phyloP scores from a whole-genome alignment of 2,888 invertebrate genomes.

The Polyommatus icarus region DNA sequence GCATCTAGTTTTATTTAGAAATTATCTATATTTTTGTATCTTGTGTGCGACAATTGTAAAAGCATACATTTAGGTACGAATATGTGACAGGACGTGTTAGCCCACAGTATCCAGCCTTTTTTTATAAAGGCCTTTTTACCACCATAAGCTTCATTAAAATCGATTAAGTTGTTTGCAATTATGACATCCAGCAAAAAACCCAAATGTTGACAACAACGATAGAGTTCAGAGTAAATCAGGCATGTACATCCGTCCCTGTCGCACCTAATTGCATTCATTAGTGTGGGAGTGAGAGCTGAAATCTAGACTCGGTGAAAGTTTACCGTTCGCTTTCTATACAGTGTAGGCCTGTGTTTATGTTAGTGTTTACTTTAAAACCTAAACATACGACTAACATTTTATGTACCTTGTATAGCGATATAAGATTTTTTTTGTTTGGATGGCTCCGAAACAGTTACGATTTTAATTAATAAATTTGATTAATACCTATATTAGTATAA shows the following conservation, averaged over 20 bases:
- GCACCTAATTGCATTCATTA: constrained; percentile 14
- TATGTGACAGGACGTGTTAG: too few species aligned
- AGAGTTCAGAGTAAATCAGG: constrained; percentile 2
- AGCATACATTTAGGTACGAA: too few species aligned
- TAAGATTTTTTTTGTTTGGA: too few species aligned
- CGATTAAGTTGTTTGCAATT: background rate
- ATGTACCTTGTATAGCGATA: too few species aligned
- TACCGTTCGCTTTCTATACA: constrained; percentile 10
- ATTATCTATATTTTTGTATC: too few species aligned
- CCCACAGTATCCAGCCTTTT: too few species aligned
- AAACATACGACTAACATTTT: background rate
- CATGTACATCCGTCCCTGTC: background rate
- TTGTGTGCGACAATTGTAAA: too few species aligned
- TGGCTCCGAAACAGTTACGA: too few species aligned
- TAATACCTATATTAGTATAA: too few species aligned
- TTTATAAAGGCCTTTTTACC: too few species aligned
- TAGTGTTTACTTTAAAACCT: background rate
- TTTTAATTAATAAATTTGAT: too few species aligned
- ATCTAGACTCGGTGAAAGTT: constrained; percentile 24
- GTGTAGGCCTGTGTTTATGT: background rate
- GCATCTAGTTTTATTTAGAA: too few species aligned
- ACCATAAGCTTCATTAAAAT: background rate
- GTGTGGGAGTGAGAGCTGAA: constrained; percentile 20
- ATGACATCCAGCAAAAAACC: background rate
- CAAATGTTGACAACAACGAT: background rate